These are phyloP conservation scores for Atta colombica DNA, from an alignment of 1,140 invertebrate genomes.

Conservation along the genomic window DNA sequence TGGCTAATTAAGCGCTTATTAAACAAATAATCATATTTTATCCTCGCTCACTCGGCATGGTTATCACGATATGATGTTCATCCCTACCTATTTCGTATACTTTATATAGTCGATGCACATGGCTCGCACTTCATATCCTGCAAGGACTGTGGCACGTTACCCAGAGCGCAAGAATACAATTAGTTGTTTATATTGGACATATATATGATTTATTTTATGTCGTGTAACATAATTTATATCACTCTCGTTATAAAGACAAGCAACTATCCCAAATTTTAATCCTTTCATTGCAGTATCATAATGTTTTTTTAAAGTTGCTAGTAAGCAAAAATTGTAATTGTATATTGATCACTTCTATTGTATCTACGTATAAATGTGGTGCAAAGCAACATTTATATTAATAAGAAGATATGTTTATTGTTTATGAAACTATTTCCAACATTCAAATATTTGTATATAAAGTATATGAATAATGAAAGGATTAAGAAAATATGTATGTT, in stretches of 20 bases:
- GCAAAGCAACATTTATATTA: neutral
- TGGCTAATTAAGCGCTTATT: constrained; percentile 33
- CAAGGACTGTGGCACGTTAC: constrained; percentile 78
- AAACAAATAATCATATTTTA: constrained; percentile 57
- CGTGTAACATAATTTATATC: neutral
- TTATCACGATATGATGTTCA: constrained; percentile 51
- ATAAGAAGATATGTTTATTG: neutral
- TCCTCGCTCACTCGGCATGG: constrained; percentile 64
- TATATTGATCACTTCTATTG: neutral
- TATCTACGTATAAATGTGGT: neutral
- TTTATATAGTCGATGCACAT: constrained; percentile 78
- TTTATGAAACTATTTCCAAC: neutral
- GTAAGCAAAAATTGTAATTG: neutral
- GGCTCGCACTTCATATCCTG: constrained; percentile 76
- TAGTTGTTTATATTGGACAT: neutral
- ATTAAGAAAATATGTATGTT: neutral
- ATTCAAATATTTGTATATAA: neutral
- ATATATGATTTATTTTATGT: neutral
- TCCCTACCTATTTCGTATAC: constrained; percentile 50
- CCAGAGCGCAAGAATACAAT: constrained; percentile 61
- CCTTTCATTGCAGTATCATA: neutral
- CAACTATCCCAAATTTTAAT: constrained; percentile 1
- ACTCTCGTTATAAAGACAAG: neutral
- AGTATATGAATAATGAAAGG: neutral
- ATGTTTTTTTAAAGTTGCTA: neutral